A percentile compares a stretch with the other conserved stretches of the same genome.
Evolutionary conservation across 2,888 invertebrate genomes (phyloP).

Genomic region (Ernsta delagoae): DNA sequence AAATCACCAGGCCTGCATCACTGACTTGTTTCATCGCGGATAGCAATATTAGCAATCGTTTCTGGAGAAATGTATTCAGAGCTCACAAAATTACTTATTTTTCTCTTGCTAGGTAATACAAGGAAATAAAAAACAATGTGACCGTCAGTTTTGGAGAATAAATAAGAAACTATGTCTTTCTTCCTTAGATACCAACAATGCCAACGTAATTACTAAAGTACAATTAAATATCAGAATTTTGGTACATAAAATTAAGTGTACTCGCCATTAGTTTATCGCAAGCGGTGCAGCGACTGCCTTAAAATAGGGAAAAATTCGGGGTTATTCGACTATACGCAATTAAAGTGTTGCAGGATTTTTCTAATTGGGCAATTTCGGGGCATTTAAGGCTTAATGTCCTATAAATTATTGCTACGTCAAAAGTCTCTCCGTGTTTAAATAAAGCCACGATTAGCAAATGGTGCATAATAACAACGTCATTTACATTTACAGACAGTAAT

Average conservation of each 20-base stretch:
- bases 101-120: neutral
- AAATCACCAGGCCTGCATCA: constrained; percentile 65
- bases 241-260: neutral
- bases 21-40: constrained; percentile 41
- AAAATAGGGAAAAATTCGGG: constrained; percentile 32
- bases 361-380: constrained; percentile 41
- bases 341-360: constrained; percentile 40
- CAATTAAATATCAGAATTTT: neutral
- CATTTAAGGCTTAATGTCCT: constrained; percentile 31
- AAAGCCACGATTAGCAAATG: neutral
- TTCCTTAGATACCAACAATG: too few species aligned
- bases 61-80: neutral
- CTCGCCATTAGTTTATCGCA: neutral
- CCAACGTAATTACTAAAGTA: too few species aligned
- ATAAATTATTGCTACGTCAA: constrained; percentile 21
- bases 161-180: too few species aligned
- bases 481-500: neutral
- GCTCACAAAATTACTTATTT: neutral
- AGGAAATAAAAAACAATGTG: too few species aligned
- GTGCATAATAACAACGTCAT: neutral
- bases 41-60: neutral
- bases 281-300: constrained; percentile 7
- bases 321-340: constrained; percentile 46
- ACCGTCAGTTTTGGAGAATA: too few species aligned
- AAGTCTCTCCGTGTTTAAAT: neutral